phyloP scores from a whole-genome alignment of 2,113 vertebrate genomes.

The Naja naja region DNA sequence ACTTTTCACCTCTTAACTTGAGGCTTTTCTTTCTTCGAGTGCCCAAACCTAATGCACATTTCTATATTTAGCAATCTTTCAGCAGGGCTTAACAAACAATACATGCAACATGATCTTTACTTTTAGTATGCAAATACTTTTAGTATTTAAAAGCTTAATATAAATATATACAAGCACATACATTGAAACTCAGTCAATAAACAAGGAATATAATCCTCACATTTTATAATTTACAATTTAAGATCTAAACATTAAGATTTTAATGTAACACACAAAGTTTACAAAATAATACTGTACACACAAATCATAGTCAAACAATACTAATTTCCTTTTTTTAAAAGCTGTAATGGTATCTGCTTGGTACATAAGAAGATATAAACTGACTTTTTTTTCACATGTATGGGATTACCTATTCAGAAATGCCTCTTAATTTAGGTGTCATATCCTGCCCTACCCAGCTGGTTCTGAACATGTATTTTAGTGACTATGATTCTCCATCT shows the following conservation, averaged over 20 bases:
- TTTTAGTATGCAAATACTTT: background rate
- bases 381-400: background rate
- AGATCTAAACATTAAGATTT: background rate
- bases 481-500: background rate
- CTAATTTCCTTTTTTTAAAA: background rate
- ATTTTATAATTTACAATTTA: background rate
- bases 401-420: background rate
- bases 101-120: background rate
- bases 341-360: background rate
- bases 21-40: background rate
- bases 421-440: background rate
- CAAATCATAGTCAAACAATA: background rate
- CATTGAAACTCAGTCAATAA: background rate
- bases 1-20: background rate
- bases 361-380: background rate
- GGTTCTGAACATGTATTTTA: background rate
- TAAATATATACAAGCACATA: background rate
- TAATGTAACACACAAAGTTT: background rate
- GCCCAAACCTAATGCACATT: background rate
- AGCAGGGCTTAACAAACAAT: background rate
- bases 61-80: background rate
- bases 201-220: background rate
- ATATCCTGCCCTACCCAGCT: background rate
- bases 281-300: background rate
- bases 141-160: background rate